phyloP scores from a whole-genome alignment of 2,888 invertebrate genomes.

The Microctonus aethiopoides region DNA sequence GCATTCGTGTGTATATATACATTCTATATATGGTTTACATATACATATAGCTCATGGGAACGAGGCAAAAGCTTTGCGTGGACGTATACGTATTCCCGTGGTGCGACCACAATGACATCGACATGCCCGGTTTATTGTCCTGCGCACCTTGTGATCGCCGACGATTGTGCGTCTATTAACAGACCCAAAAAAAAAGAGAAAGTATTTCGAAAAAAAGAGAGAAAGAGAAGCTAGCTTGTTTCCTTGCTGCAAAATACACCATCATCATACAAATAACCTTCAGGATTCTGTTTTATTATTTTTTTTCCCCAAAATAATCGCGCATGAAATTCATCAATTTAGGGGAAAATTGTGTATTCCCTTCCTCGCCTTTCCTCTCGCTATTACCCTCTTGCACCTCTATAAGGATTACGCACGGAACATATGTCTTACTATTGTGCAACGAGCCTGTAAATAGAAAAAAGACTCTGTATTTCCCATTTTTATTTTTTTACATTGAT shows the following conservation, averaged over 20 bases:
- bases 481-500: not conserved
- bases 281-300: not conserved
- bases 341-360: not conserved
- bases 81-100: slow-evolving; percentile 44
- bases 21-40: not conserved
- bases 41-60: slow-evolving; percentile 56
- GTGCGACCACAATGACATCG: slow-evolving; percentile 54
- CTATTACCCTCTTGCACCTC: not conserved
- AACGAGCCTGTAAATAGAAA: not conserved
- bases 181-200: slow-evolving; percentile 19
- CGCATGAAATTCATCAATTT: slow-evolving; percentile 35
- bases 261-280: slow-evolving; percentile 31
- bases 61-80: slow-evolving; percentile 30
- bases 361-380: not conserved
- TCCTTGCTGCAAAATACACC: slow-evolving; percentile 19
- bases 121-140: slow-evolving; percentile 29
- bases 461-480: not conserved
- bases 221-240: not conserved
- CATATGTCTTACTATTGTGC: slow-evolving; percentile 52
- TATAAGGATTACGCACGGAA: slow-evolving; percentile 49
- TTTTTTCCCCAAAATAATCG: slow-evolving; percentile 21
- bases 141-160: slow-evolving; percentile 56
- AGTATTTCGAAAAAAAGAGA: not conserved
- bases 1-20: not conserved
- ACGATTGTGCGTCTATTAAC: slow-evolving; percentile 59